Evolutionary conservation across 1,140 invertebrate species (phyloP), one percentile per base, ranked within the genome.

Genomic region (Aphaenogaster rudis): DNA sequence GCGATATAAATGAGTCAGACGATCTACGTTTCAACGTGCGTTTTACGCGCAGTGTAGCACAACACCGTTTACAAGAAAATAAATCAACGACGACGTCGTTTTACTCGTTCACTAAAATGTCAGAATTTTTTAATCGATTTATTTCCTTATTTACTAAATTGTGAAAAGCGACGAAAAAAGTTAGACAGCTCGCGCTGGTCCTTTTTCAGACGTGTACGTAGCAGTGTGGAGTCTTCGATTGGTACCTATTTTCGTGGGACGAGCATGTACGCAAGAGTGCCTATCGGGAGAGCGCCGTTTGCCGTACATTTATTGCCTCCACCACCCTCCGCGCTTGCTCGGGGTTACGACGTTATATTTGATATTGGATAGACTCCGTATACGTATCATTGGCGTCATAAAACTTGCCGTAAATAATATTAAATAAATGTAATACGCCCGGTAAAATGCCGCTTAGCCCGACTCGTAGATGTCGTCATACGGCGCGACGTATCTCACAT

Each of bases 351-450:
- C 93, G 94, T 95, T 95, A 95, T 95, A 95, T 95, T 95, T 95
- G 94, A 95, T 95, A 95, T 95, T 95, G 94, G 95, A 94, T 95
- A 94, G 93, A 95, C 92, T 93, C 86, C 90, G 92, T 94, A 94
- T 95, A 94, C 92, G 93, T 95, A 95, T 95, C 94, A 95, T 94
- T 94, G 93, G 87, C 86, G 82, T 94, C 94, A 92, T 95, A 95
- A 95, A 95, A 93, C 90, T 90, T 91, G 92, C 91, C 94, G 92
- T 95, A 95, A 95, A 95, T 95, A 95, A 95, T 95, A 95, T 95
- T 95, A 95, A 95, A 95, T 94, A 95, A 95, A 95, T 95, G 93
- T 94, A 95, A 95, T 95, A 95, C 92, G 90, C 72, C 78, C 88
- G 88, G 91, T 93, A 94, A 94, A 94, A 92, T 92, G 93, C 88